A percentile compares a stretch with the other conserved stretches of the same genome.
phyloP scores from a whole-genome alignment of 2,797 vertebrate genomes.

The Pseudochaenichthys georgianus region DNA sequence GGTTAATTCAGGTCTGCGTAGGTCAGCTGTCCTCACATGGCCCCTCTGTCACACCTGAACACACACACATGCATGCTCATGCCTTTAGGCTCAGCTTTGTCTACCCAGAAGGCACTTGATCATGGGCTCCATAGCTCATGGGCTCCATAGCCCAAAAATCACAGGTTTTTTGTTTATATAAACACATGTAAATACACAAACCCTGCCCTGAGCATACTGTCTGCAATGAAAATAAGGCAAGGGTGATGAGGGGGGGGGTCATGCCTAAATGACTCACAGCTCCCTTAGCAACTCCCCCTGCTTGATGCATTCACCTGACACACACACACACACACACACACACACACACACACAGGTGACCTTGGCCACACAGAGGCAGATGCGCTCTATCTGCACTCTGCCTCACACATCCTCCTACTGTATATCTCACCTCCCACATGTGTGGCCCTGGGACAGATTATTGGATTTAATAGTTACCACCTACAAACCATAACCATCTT shows the following conservation, averaged over 20 bases:
- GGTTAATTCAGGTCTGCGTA: constrained; percentile 63
- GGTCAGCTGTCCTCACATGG: constrained; percentile 25
- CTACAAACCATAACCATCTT: constrained; percentile 43
- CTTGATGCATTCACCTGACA: constrained; percentile 44
- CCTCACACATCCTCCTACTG: constrained; percentile 21
- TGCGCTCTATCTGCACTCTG: constrained; percentile 20
- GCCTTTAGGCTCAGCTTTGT: constrained; percentile 29
- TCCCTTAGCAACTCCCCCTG: constrained; percentile 45
- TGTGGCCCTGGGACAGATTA: constrained; percentile 55
- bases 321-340: too few species aligned
- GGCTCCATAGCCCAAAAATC: constrained; percentile 17
- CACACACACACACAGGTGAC: constrained; percentile 49
- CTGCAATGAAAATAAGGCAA: constrained; percentile 49
- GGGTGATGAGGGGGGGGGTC: not conserved
- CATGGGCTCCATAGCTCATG: constrained; percentile 32
- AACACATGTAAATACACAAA: constrained; percentile 27
- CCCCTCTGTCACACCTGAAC: constrained; percentile 32
- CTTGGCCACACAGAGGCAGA: too few species aligned
- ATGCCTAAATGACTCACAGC: constrained; percentile 56
- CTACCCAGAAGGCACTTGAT: constrained; percentile 31
- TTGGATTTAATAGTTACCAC: constrained; percentile 58
- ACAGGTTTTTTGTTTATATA: constrained; percentile 11
- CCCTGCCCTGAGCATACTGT: constrained; percentile 28
- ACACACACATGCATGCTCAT: constrained; percentile 12
- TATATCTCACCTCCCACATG: constrained; percentile 47